These are phyloP conservation scores for Sminthurinus aureus DNA, from an alignment of 2,888 invertebrate genomes.

Conservation along the genomic window DNA sequence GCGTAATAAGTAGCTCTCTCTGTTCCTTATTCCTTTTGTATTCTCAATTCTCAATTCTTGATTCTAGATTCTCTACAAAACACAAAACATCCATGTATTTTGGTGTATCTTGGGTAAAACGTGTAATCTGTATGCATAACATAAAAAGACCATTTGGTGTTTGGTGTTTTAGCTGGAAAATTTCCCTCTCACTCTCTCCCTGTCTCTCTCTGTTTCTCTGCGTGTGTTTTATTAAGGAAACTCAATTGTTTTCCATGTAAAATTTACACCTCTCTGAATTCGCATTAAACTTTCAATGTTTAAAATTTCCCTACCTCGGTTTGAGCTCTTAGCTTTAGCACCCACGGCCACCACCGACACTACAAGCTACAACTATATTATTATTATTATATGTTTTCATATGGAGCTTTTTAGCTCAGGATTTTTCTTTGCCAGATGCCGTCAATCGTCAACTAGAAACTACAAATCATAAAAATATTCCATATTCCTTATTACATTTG, in stretches of 20 bases:
- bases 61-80: too few species aligned
- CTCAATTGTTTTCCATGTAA: conserved; percentile 10
- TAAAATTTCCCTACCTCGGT: not conserved
- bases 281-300: not conserved
- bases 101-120: too few species aligned
- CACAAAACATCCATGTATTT: not conserved
- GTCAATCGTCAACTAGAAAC: not conserved
- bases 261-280: not conserved
- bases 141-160: not conserved
- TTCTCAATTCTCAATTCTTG: too few species aligned
- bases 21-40: too few species aligned
- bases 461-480: too few species aligned
- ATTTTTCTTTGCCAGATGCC: not conserved
- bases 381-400: too few species aligned
- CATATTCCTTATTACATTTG: too few species aligned
- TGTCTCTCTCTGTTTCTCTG: not conserved
- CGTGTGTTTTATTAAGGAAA: not conserved
- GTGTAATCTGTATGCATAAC: not conserved
- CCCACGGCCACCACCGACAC: too few species aligned
- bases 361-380: too few species aligned
- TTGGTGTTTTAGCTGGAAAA: not conserved
- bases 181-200: not conserved
- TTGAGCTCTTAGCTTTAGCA: too few species aligned
- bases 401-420: not conserved
- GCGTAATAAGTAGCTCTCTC: too few species aligned